phyloP scores from a whole-genome alignment of 2,797 vertebrate species.

The Eremophila alpestris region DNA sequence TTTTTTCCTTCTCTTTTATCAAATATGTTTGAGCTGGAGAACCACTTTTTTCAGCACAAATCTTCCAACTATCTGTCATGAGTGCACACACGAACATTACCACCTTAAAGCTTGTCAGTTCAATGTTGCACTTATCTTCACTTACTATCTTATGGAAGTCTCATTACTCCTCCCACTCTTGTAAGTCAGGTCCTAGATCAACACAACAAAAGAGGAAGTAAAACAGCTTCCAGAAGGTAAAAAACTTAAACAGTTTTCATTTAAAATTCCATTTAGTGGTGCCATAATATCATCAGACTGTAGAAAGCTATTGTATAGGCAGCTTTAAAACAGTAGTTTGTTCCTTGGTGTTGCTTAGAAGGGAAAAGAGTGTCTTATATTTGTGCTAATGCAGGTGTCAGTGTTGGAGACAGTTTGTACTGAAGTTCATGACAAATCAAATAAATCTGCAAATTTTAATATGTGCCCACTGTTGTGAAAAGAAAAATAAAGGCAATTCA shows the following conservation, averaged over 20 bases:
- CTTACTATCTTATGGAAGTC: background rate
- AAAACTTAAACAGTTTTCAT: background rate
- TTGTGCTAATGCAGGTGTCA: background rate
- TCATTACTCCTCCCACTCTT: background rate
- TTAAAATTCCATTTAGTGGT: background rate
- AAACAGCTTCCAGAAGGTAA: background rate
- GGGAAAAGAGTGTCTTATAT: background rate
- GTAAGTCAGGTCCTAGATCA: background rate
- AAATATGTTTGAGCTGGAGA: background rate
- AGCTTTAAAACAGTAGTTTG: background rate
- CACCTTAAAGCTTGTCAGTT: slow-evolving; percentile 4
- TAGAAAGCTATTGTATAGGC: background rate
- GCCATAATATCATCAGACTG: background rate
- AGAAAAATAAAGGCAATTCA: background rate
- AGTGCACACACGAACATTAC: background rate
- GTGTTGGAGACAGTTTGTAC: background rate
- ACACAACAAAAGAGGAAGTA: background rate
- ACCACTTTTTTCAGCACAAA: background rate
- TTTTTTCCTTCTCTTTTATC: background rate
- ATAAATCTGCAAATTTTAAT: background rate
- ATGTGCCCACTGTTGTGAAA: rapidly evolving
- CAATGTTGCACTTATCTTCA: background rate
- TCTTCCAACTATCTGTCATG: background rate
- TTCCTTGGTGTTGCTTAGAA: background rate
- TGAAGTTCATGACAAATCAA: background rate